Conservation (phyloP, 2,113 vertebrate species). For the Varanus komodoensis region DNA sequence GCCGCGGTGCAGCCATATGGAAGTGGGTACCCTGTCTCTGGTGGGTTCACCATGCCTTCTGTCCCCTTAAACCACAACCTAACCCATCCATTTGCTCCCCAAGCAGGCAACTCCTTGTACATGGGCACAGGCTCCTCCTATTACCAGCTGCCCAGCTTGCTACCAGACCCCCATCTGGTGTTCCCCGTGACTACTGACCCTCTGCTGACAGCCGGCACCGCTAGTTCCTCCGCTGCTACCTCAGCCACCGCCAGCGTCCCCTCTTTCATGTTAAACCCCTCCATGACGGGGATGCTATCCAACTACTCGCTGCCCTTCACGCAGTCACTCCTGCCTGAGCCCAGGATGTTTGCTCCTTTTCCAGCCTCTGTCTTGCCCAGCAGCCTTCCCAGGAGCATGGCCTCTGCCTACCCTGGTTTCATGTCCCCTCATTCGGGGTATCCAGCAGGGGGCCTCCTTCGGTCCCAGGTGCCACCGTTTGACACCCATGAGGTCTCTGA, state of each 20-base stretch:
- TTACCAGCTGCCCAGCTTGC: conserved; percentile 90
- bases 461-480: conserved; percentile 87
- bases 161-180: conserved; percentile 92
- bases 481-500: conserved; percentile 85
- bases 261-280: conserved; percentile 92
- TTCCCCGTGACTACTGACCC: conserved; percentile 91
- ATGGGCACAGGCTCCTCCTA: conserved; percentile 88
- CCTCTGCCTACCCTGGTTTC: conserved; percentile 85
- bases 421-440: conserved; percentile 85
- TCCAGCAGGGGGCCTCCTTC: conserved; percentile 88
- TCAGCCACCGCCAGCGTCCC: conserved; percentile 87
- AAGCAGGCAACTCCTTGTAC: conserved; percentile 89
- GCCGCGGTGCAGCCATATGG: conserved; percentile 79
- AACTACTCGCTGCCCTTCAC: conserved; percentile 90
- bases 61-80: conserved; percentile 92
- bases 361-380: conserved; percentile 82
- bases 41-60: conserved; percentile 87
- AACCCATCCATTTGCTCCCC: conserved; percentile 83
- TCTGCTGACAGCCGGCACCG: conserved; percentile 84
- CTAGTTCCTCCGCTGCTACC: conserved; percentile 87
- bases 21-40: conserved; percentile 85
- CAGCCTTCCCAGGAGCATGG: conserved; percentile 85
- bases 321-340: conserved; percentile 90
- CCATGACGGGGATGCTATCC: conserved; percentile 89
- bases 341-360: conserved; percentile 87